Base-by-base conservation (phyloP, 37 sponge, comb jelly and placozoan genomes). In the Cliona cf. orientalis region DNA sequence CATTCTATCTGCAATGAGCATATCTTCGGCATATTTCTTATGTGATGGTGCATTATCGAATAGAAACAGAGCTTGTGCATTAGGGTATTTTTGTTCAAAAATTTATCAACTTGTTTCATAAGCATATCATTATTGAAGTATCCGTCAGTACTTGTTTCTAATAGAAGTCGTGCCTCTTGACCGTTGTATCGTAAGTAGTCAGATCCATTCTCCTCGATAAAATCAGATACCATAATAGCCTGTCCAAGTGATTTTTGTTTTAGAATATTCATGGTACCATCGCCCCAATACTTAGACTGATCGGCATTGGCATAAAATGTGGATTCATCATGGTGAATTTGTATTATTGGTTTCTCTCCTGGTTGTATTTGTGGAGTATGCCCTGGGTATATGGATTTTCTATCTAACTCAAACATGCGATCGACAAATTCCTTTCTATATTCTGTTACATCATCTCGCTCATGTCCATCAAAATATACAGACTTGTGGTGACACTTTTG, bases 381-480 rank as follows among this genome's bases (percentile, higher is more conserved):
- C 64, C 45, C 21, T 65, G 43, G 73, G 67, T 7, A 61, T 25
- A 25, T 61, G 6, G 26, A 28, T 26, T 61, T 28, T 28, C 12
- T 6, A 26, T 61, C 63, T 11, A 25, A 21, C 63, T 25, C 23
- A 6, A 61, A 61, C 26, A 6, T 61, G 26, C 63, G 23, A 19
- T 26, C 62, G 5, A 61, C 4, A 71, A 25, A 71, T 31, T 43
- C n/a, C 5, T 71, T 41, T n/a, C 72, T 5, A 5, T 42, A 3
- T 71, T 69, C 53, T 28, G 77, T 74, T 22, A 89, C 89, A 64
- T 89, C 89, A 12, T 58, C 56, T 41, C 84, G 42, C 19, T 83
- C 84, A 61, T 89, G 89, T 5, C 89, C 89, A 63, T 82, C 89
- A 78, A 83, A 76, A 57, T 76, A 89, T n/a, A 76, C 61, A 19